A percentile compares a stretch with the other conserved stretches of the same genome.
Conservation (phyloP, 2,113 vertebrate species). For the Falco punctatus region DNA sequence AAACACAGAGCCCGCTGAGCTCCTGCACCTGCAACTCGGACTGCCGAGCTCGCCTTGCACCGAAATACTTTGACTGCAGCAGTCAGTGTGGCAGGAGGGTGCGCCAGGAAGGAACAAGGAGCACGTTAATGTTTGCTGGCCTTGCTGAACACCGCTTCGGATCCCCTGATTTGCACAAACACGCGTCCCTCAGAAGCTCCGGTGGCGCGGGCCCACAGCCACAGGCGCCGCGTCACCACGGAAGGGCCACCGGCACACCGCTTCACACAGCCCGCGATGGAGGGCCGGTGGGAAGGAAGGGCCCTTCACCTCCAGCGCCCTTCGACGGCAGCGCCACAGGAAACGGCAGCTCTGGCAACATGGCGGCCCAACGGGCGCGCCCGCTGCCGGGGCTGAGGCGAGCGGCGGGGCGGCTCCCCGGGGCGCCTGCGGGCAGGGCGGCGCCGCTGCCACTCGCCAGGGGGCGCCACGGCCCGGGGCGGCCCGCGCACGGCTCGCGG, state of each 20-base stretch:
- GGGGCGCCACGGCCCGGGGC: neutral
- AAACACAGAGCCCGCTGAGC: neutral
- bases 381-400: too few relatives aligned
- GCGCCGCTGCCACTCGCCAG: neutral
- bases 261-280: fast-evolving
- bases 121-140: neutral
- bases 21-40: neutral
- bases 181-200: neutral
- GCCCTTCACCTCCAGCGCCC: fast-evolving
- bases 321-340: neutral
- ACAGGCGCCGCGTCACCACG: neutral
- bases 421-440: neutral
- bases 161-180: neutral
- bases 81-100: neutral
- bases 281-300: neutral
- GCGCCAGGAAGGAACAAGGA: conserved; percentile 20
- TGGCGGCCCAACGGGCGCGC: too few relatives aligned
- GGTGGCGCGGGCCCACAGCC: neutral
- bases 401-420: too few relatives aligned
- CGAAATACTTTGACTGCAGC: neutral
- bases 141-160: neutral
- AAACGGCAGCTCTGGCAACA: neutral
- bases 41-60: neutral
- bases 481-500: fast-evolving
- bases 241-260: fast-evolving